Evolutionary conservation across 2,113 vertebrate species (phyloP).

Genomic region (Lampris megalopsis): DNA sequence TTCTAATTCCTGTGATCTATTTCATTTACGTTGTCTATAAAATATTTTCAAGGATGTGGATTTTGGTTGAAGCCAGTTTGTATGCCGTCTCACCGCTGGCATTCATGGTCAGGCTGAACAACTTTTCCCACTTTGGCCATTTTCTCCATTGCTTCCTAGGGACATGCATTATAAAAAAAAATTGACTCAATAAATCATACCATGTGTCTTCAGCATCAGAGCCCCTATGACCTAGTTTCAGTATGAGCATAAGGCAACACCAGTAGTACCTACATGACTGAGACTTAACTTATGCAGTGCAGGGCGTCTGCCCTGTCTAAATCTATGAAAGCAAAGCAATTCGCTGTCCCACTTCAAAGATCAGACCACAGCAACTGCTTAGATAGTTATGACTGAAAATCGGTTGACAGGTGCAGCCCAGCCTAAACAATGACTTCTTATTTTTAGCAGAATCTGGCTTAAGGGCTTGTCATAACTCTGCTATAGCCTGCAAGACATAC

Average conservation of each 20-base stretch:
- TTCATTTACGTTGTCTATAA: no score
- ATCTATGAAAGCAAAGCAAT: slow-evolving; percentile 40
- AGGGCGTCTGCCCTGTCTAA: slow-evolving; percentile 42
- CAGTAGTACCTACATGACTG: slow-evolving; percentile 4
- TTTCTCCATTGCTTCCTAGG: slow-evolving; percentile 92
- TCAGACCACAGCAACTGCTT: slow-evolving; percentile 65
- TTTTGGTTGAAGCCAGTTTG: background rate
- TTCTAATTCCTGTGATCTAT: background rate
- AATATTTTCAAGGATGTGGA: background rate
- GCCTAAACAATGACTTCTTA: slow-evolving; percentile 59
- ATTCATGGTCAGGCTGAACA: slow-evolving; percentile 82
- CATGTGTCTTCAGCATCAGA: slow-evolving; percentile 9
- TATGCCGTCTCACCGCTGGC: slow-evolving; percentile 83
- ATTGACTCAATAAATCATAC: slow-evolving; percentile 42
- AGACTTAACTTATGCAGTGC: slow-evolving; percentile 47
- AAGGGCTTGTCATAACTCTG: slow-evolving; percentile 41
- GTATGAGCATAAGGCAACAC: slow-evolving; percentile 16
- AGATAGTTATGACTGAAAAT: slow-evolving; percentile 45
- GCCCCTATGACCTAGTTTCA: slow-evolving; percentile 48
- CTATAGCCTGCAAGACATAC: background rate
- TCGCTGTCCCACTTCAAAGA: slow-evolving; percentile 46
- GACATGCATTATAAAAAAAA: slow-evolving; percentile 52
- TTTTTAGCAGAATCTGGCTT: slow-evolving; percentile 71
- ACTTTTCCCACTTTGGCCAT: slow-evolving; percentile 92
- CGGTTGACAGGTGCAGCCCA: slow-evolving; percentile 63